Percentiles rank a stretch among this genome's conserved stretches.
Evolutionary conservation across 2,113 vertebrate genomes (phyloP).

Genomic region (Halcyon senegalensis): DNA sequence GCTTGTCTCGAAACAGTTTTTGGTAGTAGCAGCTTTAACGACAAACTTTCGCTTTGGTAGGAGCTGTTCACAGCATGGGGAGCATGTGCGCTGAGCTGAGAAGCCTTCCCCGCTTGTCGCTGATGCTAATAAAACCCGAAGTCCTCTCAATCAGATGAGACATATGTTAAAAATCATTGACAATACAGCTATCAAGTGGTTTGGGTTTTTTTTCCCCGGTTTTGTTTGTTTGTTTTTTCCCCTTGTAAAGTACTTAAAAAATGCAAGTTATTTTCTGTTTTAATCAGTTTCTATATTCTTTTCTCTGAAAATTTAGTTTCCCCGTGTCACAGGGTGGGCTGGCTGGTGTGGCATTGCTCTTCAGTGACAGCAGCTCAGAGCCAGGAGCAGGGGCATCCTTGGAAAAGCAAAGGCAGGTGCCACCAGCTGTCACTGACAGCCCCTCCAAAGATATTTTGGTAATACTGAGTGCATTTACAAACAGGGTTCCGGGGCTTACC

Average conservation of each 20-base stretch:
- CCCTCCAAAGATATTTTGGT: accelerated
- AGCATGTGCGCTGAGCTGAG: neutral
- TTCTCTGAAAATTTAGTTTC: neutral
- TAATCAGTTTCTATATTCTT: neutral
- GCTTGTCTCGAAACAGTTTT: neutral
- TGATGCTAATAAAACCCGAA: accelerated
- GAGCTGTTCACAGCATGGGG: neutral
- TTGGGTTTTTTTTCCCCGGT: too few relatives aligned
- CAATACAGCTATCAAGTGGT: neutral
- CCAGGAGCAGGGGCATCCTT: neutral
- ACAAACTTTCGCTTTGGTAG: neutral
- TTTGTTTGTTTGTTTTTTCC: too few relatives aligned
- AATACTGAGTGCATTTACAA: accelerated
- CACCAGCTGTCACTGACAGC: neutral
- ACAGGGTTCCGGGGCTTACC: accelerated
- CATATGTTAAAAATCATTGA: neutral
- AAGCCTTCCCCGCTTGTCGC: neutral
- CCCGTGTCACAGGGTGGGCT: accelerated
- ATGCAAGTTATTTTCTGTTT: neutral
- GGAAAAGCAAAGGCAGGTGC: neutral
- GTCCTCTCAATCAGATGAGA: neutral
- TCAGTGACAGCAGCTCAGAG: neutral
- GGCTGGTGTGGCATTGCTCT: accelerated
- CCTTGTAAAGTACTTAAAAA: neutral
- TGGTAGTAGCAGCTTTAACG: neutral